Evolutionary conservation across 2,113 vertebrate species (phyloP).

Genomic region (Myotis brandtii): DNA sequence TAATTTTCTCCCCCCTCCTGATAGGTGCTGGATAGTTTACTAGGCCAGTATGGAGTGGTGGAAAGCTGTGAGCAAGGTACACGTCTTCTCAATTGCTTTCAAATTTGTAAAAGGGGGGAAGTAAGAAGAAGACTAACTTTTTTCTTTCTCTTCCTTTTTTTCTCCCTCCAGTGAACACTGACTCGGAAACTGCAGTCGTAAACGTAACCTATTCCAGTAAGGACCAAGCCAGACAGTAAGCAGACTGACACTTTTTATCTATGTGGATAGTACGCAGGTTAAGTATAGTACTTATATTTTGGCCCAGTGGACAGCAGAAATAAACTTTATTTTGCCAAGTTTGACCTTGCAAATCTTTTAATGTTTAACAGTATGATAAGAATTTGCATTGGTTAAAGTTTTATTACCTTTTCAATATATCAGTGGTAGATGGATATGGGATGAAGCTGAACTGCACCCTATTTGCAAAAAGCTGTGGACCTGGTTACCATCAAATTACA

Average conservation of each 20-base stretch:
- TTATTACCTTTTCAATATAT: background rate
- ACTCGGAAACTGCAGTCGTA: constrained; percentile 98
- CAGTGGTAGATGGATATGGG: background rate
- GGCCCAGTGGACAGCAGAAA: background rate
- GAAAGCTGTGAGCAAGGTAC: constrained; percentile 96
- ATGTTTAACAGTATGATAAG: constrained; percentile 8
- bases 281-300: constrained; percentile 12
- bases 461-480: background rate
- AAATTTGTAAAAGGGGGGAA: constrained; percentile 61
- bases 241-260: constrained; percentile 67
- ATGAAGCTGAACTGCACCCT: background rate
- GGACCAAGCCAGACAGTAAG: constrained; percentile 99
- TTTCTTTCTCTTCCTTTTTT: constrained; percentile 53
- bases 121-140: constrained; percentile 70
- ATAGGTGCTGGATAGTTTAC: constrained; percentile 93
- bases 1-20: constrained; percentile 72
- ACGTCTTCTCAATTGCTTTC: constrained; percentile 67
- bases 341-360: background rate
- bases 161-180: constrained; percentile 94
- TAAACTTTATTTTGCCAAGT: constrained; percentile 18
- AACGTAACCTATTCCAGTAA: constrained; percentile 97
- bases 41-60: constrained; percentile 94
- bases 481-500: background rate
- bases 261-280: background rate
- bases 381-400: constrained; percentile 17